These are phyloP conservation scores for Sminthopsis crassicaudata DNA, from an alignment of 2,113 vertebrate species.

Conservation along the genomic window DNA sequence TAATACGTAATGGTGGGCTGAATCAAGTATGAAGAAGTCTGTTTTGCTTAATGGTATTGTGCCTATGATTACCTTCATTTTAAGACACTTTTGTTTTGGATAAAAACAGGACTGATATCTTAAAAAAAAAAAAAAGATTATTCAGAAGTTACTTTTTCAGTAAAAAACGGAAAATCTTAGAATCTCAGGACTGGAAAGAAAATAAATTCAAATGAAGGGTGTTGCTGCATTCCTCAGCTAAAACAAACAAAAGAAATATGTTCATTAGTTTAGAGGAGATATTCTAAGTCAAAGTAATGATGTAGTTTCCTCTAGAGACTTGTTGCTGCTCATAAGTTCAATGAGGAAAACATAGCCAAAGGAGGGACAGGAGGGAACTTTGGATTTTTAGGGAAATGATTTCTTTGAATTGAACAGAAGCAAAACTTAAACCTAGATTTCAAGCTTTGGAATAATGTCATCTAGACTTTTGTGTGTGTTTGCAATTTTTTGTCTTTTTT, in stretches of 20 bases:
- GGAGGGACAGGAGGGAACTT: not conserved
- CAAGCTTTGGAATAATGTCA: not conserved
- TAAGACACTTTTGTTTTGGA: not conserved
- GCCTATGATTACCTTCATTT: not conserved
- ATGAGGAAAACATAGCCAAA: not conserved
- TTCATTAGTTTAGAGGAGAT: not conserved
- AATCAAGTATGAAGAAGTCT: not conserved
- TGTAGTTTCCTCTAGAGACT: not conserved
- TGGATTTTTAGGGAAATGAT: not conserved
- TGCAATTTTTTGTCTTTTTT: not conserved
- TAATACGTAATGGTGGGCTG: not conserved
- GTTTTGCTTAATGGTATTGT: not conserved
- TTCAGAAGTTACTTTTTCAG: not conserved
- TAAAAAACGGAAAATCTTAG: not conserved
- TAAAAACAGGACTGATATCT: not conserved
- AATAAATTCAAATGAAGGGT: not conserved
- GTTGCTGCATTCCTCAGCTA: not conserved
- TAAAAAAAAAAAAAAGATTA: not conserved
- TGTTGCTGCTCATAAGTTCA: not conserved
- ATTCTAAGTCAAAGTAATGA: not conserved
- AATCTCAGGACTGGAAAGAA: not conserved
- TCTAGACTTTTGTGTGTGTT: not conserved
- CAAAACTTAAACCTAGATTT: not conserved
- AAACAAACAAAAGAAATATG: not conserved
- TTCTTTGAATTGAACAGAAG: not conserved